Conservation (phyloP, 2,113 vertebrate genomes). For the Phaethon lepturus region DNA sequence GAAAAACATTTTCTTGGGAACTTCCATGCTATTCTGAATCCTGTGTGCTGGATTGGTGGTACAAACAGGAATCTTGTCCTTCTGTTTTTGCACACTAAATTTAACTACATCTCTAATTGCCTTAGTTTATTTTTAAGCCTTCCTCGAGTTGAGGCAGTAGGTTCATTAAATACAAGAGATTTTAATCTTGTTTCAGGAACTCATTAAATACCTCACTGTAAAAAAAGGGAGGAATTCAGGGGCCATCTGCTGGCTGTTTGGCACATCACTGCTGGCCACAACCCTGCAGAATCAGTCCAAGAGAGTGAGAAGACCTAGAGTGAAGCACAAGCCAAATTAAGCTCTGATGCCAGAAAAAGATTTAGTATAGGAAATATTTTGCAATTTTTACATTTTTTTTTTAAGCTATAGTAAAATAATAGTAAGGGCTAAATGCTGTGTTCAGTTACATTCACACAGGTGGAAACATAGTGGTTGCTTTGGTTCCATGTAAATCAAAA, state of each 20-base stretch:
- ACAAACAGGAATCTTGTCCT: constrained; percentile 31
- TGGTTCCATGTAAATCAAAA: not conserved
- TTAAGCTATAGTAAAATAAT: not conserved
- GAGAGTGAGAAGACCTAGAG: not conserved
- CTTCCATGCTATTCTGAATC: not conserved
- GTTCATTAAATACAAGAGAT: constrained; percentile 58
- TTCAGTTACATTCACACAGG: not conserved
- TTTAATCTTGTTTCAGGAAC: constrained; percentile 41
- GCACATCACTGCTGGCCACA: not conserved
- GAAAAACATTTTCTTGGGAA: constrained; percentile 18
- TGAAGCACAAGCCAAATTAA: not conserved
- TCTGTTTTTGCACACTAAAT: constrained; percentile 28
- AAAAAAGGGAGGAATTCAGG: not conserved
- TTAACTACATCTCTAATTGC: constrained; percentile 43
- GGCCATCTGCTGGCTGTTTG: constrained; percentile 61
- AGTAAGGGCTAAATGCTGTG: not conserved
- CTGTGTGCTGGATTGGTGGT: not conserved
- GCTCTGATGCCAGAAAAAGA: not conserved
- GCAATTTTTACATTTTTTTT: not conserved
- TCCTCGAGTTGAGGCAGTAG: constrained; percentile 24
- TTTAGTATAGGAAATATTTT: not conserved
- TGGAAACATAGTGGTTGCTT: not conserved
- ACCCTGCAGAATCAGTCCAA: not conserved
- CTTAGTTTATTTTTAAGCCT: constrained; percentile 48
- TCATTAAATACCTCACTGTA: not conserved